Base-by-base conservation (phyloP, 2,113 vertebrate species). In the Candoia aspera region DNA sequence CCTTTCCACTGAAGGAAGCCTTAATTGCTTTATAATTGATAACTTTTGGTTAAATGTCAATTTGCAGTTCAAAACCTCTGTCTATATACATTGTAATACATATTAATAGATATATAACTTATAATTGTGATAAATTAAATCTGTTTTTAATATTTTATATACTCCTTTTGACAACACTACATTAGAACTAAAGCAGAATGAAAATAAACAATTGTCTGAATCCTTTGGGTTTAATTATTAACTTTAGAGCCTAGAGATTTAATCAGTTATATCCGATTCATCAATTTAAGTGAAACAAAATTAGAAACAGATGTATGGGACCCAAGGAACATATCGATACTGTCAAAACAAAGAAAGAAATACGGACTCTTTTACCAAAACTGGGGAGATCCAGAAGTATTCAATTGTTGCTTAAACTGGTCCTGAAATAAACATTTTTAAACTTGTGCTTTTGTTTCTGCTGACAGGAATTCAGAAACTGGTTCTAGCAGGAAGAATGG, bases 401-500 rank as follows among this genome's bases (percentile, higher is more conserved):
- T 37, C 9, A 86, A 37, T 64, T 86, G 58, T 91, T 49, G 21
- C 2, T 37, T 46, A 53, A 86, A 42, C 24, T 10, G 33, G 10
- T 33, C 58, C 0, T 96, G 89, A 92, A 79, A 58, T 95, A 15
- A 95, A 93, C 83, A 84, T 37, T 29, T 96, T 95, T 93, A 94
- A 79, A 92, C 92, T 96, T 90, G 73, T 96, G 93, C 19, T 91
- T 95, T 92, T 96, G 79, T 96, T 97, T 97, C 96, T 97, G 92
- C 96, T 90, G 96, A 95, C 97, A 99, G 99, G 99, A 98, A 99
- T 99, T 98, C 99, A 99, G 98, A 99, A 99, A 97, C 97, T 99
- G 98, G 99, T 99, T 96, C 97, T 99, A 97, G 99, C 99, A 13
- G 99, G 99, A 97, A 98, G 99, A 97, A 99, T 99, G 99, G 99